Evolutionary conservation across 64 coral and sea anemone genomes (phyloP).

Genomic region (Pocillopora damicornis): DNA sequence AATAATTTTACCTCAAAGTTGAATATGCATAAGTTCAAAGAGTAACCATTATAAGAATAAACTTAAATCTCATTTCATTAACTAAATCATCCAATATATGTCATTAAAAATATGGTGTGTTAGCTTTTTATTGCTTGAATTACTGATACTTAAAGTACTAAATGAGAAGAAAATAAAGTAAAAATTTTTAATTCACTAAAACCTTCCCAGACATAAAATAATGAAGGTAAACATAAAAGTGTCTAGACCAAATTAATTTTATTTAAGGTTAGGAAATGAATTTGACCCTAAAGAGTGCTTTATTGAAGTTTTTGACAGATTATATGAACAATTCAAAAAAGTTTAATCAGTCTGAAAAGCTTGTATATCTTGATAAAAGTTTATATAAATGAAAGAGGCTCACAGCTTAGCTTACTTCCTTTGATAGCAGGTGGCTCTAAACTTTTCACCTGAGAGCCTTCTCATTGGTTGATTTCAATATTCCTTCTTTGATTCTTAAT

Average conservation of each 20-base stretch:
- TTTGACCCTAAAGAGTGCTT: not conserved
- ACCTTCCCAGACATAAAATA: not conserved
- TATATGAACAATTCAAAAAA: not conserved
- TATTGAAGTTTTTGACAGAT: not conserved
- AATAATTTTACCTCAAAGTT: not conserved
- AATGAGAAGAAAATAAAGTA: not conserved
- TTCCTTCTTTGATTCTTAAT: not conserved
- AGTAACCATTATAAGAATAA: not conserved
- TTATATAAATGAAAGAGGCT: not conserved
- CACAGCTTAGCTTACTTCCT: not conserved
- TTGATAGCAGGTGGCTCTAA: not conserved
- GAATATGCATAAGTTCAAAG: not conserved
- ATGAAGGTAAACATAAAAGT: not conserved
- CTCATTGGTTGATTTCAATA: not conserved
- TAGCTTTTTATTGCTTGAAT: not conserved
- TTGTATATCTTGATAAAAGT: not conserved
- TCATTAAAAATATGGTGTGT: not conserved
- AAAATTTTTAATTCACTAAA: not conserved
- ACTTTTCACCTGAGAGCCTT: not conserved
- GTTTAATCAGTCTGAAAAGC: not conserved
- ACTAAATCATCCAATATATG: not conserved
- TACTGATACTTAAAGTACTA: not conserved
- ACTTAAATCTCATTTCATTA: not conserved
- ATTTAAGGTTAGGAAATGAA: constrained; percentile 17
- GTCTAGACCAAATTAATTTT: not conserved